Base-by-base conservation (phyloP, 2,113 vertebrate species). In the Loxodonta africana region DNA sequence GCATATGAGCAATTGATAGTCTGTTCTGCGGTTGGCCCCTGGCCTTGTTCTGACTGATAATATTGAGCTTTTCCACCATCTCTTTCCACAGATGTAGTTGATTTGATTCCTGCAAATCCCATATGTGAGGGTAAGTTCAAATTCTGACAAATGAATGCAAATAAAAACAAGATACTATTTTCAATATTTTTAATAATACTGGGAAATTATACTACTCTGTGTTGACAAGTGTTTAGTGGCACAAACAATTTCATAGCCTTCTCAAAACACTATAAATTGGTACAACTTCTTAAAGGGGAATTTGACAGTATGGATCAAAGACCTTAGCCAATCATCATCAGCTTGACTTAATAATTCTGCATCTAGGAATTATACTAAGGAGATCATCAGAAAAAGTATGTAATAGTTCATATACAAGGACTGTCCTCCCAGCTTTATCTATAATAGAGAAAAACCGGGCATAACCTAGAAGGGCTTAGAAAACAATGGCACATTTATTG, bases 111-210 rank as follows among this genome's bases (percentile, higher is more conserved):
- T 37, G 37, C 37, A 37, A 37, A 37, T 37, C 37, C 37, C 37
- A 37, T 37, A 37, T 37, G 37, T 37, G 37, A 37, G 53, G 93
- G 33, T 74, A 78, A 71, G 18, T 76, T 96, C 62, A 95, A 84
- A 62, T 89, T 95, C 30, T 62, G 91, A 69, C n/a, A 80, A 83
- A 83, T 53, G 71, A 86, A 90, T 92, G 83, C 37, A 92, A 96
- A 94, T 93, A 82, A 93, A 95, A 76, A 92, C 21, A 87, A 96
- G 67, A 82, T 78, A 48, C 57, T 67, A 78, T 90, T 85, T 93
- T 94, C 48, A 84, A 44, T n/a, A n/a, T n/a, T n/a, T n/a, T n/a
- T 9, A 33, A 83, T 90, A 88, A 71, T 76, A 69, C 60, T 90
- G 90, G 41, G 51, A 92, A 92, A 86, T 71, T 87, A 76, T 17